Base-by-base conservation (phyloP, 1,140 invertebrate genomes). In the Macrobrachium rosenbergii region DNA sequence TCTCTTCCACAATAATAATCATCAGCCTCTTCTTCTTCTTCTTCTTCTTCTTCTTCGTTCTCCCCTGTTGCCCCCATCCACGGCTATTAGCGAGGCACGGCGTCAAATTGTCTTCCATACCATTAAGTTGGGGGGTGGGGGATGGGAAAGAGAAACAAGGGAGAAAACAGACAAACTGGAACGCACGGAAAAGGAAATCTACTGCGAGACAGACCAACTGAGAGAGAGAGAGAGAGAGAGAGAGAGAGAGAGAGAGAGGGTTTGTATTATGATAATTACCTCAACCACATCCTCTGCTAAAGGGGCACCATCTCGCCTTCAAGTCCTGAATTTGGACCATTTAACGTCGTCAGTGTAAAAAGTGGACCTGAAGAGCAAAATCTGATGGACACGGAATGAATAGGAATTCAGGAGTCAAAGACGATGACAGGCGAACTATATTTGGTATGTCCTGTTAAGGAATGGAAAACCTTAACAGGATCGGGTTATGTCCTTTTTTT, bases 101-200 rank as follows among this genome's bases (percentile, higher is more conserved):
- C 72, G 72, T 75, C 72, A 45, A 45, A 75, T 75, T 75, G 37
- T 45, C 72, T 75, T 75, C 72, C 72, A 75, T 75, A n/a, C 72
- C 72, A 75, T 75, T 75, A 75, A 75, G n/a, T 28, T 45, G 72
- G 72, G 72, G 19, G 19, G 5, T 6, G 21, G 78, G 43, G n/a
- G 21, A 58, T 6, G 62, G 37, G 59, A 80, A 60, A 80, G 79
- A 81, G 62, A 81, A 62, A 81, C 12, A 67, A 37, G 63, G 62
- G 63, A 37, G 63, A 62, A 81, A 62, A 81, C 59, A 81, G 60
- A 81, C 12, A 21, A 43, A 59, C 14, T 21, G 58, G 37, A 43
- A 81, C 59, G 63, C 59, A 67, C 59, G 45, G 60, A 45, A n/a
- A 81, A 28, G 62, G 58, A 80, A 59, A 80, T 19, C 58, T 52